A percentile compares a stretch with the other conserved stretches of the same genome.
Conservation (phyloP, 2,888 invertebrate genomes). For the Plagiodera versicolora region DNA sequence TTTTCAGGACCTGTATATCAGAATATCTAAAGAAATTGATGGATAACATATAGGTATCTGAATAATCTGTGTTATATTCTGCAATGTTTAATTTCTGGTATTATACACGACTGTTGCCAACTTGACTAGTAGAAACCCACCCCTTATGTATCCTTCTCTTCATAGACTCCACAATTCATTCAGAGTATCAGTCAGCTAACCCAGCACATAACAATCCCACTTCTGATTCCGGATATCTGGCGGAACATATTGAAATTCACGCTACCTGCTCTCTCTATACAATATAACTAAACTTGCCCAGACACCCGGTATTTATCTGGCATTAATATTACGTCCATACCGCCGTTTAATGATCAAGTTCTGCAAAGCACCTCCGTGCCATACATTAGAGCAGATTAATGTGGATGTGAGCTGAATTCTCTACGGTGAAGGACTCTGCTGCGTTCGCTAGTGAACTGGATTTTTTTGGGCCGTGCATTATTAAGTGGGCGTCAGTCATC, state of each 20-base stretch:
- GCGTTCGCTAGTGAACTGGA: background rate
- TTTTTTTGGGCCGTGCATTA: conserved; percentile 6
- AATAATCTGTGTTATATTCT: too few relatives aligned
- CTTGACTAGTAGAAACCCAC: too few relatives aligned
- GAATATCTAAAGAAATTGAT: too few relatives aligned
- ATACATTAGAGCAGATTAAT: conserved; percentile 25
- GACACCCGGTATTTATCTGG: conserved; percentile 8
- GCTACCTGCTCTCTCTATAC: background rate
- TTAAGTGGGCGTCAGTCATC: background rate
- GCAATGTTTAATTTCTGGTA: too few relatives aligned
- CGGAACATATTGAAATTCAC: background rate
- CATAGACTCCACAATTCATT: too few relatives aligned
- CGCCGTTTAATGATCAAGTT: conserved; percentile 19
- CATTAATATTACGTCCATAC: conserved; percentile 23
- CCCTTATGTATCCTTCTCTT: too few relatives aligned
- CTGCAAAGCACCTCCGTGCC: conserved; percentile 17
- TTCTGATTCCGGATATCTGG: background rate
- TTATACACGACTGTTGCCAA: too few relatives aligned
- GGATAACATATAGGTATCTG: too few relatives aligned
- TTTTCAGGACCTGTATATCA: too few relatives aligned
- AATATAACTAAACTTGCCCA: background rate
- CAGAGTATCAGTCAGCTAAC: too few relatives aligned
- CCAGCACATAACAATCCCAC: background rate
- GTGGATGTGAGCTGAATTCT: conserved; percentile 18
- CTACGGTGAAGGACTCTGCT: background rate